Conservation (phyloP, 2,113 vertebrate species). For the Saccopteryx bilineata region DNA sequence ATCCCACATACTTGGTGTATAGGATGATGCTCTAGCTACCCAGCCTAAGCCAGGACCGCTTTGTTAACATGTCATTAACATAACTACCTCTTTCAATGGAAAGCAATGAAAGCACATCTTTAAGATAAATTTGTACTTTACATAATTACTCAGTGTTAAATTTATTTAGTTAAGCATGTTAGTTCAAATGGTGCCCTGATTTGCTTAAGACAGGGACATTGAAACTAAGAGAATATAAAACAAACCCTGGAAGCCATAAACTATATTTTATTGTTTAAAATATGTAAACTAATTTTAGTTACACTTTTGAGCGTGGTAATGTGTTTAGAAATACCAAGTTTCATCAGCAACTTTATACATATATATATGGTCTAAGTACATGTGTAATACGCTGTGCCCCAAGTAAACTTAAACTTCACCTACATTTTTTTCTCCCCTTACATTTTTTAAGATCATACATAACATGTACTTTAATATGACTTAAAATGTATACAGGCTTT, state of each 20-base stretch:
- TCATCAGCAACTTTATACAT: neutral
- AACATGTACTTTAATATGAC: neutral
- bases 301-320: neutral
- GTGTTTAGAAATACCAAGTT: neutral
- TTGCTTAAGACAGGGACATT: neutral
- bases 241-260: neutral
- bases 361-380: neutral
- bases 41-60: neutral
- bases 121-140: neutral
- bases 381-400: neutral
- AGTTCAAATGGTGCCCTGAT: neutral
- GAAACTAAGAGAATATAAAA: conserved; percentile 19
- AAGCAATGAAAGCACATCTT: neutral
- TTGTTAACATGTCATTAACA: neutral
- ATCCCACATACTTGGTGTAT: too few relatives aligned
- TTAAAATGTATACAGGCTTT: neutral
- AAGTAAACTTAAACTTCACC: neutral
- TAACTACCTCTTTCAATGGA: neutral
- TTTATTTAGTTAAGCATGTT: neutral
- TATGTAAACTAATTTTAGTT: neutral
- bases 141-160: neutral
- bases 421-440: neutral
- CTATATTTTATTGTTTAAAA: neutral
- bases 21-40: too few relatives aligned
- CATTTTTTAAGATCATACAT: neutral